These are phyloP conservation scores for Indicator indicator DNA, from an alignment of 2,113 vertebrate genomes.

Conservation along the genomic window DNA sequence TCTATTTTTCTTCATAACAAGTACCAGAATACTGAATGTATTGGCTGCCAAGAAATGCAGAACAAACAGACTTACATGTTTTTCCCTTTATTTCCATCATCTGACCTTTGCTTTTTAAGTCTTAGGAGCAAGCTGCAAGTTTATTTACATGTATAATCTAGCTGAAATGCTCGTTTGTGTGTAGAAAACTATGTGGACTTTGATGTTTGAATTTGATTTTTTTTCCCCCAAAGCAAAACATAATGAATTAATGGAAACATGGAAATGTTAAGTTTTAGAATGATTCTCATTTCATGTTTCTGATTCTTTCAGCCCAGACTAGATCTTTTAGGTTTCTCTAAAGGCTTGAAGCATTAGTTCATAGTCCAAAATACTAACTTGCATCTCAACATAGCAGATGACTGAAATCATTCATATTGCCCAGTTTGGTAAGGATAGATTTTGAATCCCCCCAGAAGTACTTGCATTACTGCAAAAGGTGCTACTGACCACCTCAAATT, in stretches of 20 bases:
- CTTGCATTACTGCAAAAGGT: not conserved
- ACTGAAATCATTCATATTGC: not conserved
- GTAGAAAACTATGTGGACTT: conserved; percentile 34
- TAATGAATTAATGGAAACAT: conserved; percentile 36
- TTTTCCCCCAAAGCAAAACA: conserved; percentile 13
- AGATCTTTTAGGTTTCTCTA: not conserved
- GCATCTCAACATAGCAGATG: not conserved
- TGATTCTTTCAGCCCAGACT: conserved; percentile 36
- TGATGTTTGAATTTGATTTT: conserved; percentile 31
- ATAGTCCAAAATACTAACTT: not conserved
- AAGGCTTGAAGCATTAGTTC: not conserved
- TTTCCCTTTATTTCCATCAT: conserved; percentile 66
- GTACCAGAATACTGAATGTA: conserved; percentile 47
- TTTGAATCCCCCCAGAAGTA: not conserved
- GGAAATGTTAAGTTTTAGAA: conserved; percentile 33
- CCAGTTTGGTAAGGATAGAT: not conserved
- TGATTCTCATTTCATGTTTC: conserved; percentile 22
- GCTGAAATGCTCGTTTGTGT: conserved; percentile 34
- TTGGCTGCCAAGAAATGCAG: conserved; percentile 59
- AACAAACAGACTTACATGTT: conserved; percentile 54
- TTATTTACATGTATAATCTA: conserved; percentile 59
- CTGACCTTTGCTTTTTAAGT: conserved; percentile 67
- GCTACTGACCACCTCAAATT: not conserved
- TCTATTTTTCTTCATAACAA: conserved; percentile 62
- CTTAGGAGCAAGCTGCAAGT: conserved; percentile 23